These are phyloP conservation scores for Tachyglossus aculeatus DNA, from an alignment of 2,797 vertebrate genomes.

Conservation along the genomic window DNA sequence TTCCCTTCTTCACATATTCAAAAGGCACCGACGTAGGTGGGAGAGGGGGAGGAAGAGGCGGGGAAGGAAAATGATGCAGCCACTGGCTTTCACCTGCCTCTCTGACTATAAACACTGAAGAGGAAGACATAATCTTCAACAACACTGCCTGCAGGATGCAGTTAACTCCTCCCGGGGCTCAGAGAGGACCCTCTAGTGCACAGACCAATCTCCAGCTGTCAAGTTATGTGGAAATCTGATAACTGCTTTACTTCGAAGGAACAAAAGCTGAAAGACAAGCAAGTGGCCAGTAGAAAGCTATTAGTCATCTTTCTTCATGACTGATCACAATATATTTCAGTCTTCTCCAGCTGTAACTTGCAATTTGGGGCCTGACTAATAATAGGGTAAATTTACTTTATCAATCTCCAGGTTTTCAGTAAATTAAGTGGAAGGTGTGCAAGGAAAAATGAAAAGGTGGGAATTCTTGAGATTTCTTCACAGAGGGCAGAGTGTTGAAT, in stretches of 20 bases:
- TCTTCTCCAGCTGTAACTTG: constrained; percentile 67
- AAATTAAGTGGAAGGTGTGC: constrained; percentile 67
- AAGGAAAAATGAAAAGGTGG: constrained; percentile 13
- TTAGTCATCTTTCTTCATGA: constrained; percentile 69
- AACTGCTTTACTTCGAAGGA: constrained; percentile 50
- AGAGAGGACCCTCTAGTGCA: constrained; percentile 19
- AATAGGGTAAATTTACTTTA: constrained; percentile 66
- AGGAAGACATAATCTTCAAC: background rate
- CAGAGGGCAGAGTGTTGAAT: too few species aligned
- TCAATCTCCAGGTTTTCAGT: constrained; percentile 57
- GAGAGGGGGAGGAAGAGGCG: too few species aligned
- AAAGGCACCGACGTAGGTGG: background rate
- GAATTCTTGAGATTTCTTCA: too few species aligned
- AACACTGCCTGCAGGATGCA: constrained; percentile 15
- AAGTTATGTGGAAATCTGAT: constrained; percentile 48
- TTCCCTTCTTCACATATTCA: background rate
- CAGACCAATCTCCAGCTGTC: constrained; percentile 50
- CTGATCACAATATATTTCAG: constrained; percentile 68
- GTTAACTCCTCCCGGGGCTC: constrained; percentile 24
- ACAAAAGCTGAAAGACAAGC: constrained; percentile 54
- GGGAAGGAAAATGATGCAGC: too few species aligned
- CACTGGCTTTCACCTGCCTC: background rate
- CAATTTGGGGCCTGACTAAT: constrained; percentile 78
- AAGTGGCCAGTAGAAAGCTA: constrained; percentile 63
- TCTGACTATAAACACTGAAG: background rate